These are phyloP conservation scores for Neolamprologus variostigma DNA, from an alignment of 2,113 vertebrate species.

Conservation along the genomic window DNA sequence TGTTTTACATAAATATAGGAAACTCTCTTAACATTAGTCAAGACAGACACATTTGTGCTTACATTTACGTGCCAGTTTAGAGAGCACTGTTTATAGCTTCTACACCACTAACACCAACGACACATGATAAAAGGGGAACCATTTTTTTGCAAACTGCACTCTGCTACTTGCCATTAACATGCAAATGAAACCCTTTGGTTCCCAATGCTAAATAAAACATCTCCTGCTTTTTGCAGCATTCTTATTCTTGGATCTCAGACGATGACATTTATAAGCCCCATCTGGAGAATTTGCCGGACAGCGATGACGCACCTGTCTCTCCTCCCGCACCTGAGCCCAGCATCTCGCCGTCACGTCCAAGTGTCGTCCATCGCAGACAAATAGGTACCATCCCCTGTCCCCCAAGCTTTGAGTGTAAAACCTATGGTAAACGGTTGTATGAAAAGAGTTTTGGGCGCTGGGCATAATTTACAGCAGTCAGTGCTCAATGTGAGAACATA, in stretches of 20 bases:
- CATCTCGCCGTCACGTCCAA: conserved; percentile 33
- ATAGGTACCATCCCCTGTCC: conserved; percentile 69
- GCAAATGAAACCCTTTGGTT: background rate
- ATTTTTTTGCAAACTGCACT: background rate
- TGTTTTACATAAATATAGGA: background rate
- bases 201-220: background rate
- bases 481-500: background rate
- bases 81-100: rapidly evolving
- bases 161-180: background rate
- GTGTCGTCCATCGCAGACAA: conserved; percentile 85
- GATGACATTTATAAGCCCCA: conserved; percentile 85
- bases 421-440: background rate
- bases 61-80: background rate
- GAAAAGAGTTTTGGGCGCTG: background rate
- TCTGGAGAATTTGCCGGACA: background rate
- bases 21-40: background rate
- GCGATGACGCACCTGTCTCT: background rate
- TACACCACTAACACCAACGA: background rate
- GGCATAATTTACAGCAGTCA: background rate
- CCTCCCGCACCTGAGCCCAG: background rate
- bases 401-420: background rate
- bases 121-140: background rate
- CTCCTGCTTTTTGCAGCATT: conserved; percentile 60
- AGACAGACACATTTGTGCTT: background rate
- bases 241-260: conserved; percentile 86